Percentiles rank a stretch among this genome's conserved stretches.
Conservation (phyloP, 2,113 vertebrate genomes). For the Pangasianodon gigas region DNA sequence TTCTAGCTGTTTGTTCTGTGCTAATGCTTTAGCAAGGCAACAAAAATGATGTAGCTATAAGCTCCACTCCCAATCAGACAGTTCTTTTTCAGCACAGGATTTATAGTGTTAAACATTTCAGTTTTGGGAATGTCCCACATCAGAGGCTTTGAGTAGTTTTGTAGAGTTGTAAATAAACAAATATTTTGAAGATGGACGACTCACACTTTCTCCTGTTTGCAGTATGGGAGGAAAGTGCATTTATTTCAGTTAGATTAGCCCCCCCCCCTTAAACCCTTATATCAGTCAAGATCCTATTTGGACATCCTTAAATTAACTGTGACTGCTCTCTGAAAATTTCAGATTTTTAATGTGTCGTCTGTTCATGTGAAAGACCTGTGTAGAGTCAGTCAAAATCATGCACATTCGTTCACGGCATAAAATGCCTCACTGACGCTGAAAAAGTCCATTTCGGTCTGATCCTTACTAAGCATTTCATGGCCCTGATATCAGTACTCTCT, state of each 20-base stretch:
- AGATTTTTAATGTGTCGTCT: neutral
- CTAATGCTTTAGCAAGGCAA: neutral
- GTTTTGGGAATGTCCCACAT: neutral
- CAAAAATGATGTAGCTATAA: neutral
- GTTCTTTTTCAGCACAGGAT: neutral
- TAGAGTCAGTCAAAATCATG: neutral
- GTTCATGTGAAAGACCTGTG: neutral
- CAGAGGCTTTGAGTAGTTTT: neutral
- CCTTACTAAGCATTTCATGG: neutral
- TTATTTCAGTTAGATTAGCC: neutral
- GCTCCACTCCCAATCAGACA: no score
- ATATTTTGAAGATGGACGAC: neutral
- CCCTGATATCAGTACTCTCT: neutral
- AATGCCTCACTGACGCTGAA: neutral
- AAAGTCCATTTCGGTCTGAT: neutral
- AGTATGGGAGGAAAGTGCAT: neutral
- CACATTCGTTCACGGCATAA: neutral
- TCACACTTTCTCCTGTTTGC: neutral
- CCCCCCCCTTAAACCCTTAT: neutral
- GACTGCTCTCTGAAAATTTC: neutral
- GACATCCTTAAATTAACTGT: neutral
- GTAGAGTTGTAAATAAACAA: neutral
- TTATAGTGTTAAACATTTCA: neutral
- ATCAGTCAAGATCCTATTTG: neutral
- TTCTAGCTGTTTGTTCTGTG: neutral